Conservation (phyloP, 2,888 invertebrate species). For the Ecdyonurus torrentis region DNA sequence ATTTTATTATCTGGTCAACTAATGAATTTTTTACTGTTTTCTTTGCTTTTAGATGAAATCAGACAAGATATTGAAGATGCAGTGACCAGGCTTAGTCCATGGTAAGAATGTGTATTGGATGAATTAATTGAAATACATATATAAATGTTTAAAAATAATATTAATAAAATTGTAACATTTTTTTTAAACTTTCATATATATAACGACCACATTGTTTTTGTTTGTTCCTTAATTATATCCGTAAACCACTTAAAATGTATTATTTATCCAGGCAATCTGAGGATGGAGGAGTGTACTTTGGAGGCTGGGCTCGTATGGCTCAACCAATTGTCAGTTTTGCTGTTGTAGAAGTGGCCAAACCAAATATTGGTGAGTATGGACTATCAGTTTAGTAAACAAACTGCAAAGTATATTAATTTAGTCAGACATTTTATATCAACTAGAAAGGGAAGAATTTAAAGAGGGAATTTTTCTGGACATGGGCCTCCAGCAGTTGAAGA, state of each 20-base stretch:
- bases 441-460: too few species aligned
- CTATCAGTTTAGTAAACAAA: neutral
- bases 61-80: constrained; percentile 97
- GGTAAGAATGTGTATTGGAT: constrained; percentile 35
- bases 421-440: too few species aligned
- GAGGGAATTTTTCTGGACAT: too few species aligned
- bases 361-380: constrained; percentile 49
- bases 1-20: too few species aligned
- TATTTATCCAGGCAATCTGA: constrained; percentile 68
- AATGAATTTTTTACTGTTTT: too few species aligned
- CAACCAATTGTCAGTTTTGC: constrained; percentile 83
- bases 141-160: neutral
- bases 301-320: constrained; percentile 99
- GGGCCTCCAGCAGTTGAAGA: too few species aligned
- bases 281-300: constrained; percentile 72
- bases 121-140: neutral
- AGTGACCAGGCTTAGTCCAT: constrained; percentile 85
- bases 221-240: too few species aligned
- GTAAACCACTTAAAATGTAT: too few species aligned
- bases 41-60: constrained; percentile 69
- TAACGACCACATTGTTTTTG: too few species aligned
- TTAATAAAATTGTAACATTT: neutral
- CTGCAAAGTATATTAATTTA: neutral
- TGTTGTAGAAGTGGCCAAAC: constrained; percentile 87
- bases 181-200: too few species aligned